Percentiles rank a stretch among this genome's conserved stretches.
Conservation (phyloP, 2,113 vertebrate species). For the Tiliqua scincoides region DNA sequence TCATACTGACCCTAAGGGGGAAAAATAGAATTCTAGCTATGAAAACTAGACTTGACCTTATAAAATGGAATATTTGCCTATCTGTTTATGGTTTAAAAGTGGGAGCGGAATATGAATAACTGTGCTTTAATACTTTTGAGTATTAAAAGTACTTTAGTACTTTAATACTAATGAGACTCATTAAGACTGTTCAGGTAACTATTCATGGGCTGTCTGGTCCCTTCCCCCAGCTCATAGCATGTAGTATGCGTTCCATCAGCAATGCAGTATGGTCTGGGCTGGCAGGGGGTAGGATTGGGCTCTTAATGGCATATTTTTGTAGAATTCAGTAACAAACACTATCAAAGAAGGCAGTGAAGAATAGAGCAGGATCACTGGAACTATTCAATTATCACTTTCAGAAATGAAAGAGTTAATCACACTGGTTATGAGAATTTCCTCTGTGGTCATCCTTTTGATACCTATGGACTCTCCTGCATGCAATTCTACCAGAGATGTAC, state of each 20-base stretch:
- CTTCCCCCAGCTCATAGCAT: too few relatives aligned
- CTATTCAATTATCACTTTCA: neutral
- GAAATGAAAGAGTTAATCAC: neutral
- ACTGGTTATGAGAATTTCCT: too few relatives aligned
- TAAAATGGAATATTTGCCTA: neutral
- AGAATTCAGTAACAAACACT: neutral
- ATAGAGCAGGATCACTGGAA: neutral
- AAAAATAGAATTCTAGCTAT: neutral
- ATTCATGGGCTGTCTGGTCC: too few relatives aligned
- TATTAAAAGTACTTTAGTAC: too few relatives aligned
- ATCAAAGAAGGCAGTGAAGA: neutral
- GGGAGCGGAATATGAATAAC: neutral
- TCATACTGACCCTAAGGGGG: slow-evolving; percentile 20
- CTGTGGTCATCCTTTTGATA: neutral
- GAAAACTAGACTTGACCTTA: neutral
- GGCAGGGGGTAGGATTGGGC: too few relatives aligned
- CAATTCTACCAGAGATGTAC: too few relatives aligned
- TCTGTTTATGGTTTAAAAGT: neutral
- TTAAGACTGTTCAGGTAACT: neutral
- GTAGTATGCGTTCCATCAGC: too few relatives aligned
- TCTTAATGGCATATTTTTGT: neutral
- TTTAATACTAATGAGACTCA: neutral
- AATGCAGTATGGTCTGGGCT: too few relatives aligned
- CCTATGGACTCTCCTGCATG: neutral
- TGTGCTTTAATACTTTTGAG: neutral